Evolutionary conservation across 2,888 invertebrate species (phyloP), one percentile per base, ranked within the genome.

Genomic region (Pheosia gnoma): DNA sequence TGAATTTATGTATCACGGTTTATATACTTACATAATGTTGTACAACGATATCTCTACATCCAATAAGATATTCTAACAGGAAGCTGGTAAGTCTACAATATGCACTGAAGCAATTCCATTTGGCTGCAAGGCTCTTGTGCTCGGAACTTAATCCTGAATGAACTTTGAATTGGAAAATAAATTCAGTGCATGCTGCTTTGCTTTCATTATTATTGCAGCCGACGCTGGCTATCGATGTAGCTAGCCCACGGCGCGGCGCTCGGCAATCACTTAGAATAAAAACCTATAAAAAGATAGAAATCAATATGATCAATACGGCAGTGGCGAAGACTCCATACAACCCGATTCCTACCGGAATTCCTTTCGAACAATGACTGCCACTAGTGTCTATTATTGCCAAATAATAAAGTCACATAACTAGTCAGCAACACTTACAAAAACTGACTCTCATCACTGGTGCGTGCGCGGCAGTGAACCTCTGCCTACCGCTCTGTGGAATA

Each of bases 131-230:
- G 81, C 74, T 75, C 78, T 81, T 82, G 80, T 78, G 77, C 75
- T 78, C 72, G 70, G 72, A 86, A 85, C 81, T 89, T 88, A 84
- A 87, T 87, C 85, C 83, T 79, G 84, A 86, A 85, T 83, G 85
- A 86, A 87, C 85, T 87, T 87, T 81, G 84, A 85, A 89, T 87
- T 85, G 82, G 81, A 84, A 84, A 87, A 85, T 88, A 85, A 87
- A 86, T 87, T 85, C 81, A 78, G 76, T 74, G 77, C 80, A 80
- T 79, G 79, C 81, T 81, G 79, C 78, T 82, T 83, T 80, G 75
- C 77, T 84, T 84, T 81, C 76, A 81, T 83, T 84, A 83, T 78
- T 82, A 82, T 84, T 83, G 78, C 78, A 81, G 52, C 65, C 61
- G 66, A 59, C 61, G 65, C 62, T 65, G 61, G 60, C 66, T 75